Evolutionary conservation across 2,888 invertebrate species (phyloP), one percentile per base, ranked within the genome.

Genomic region (Heteromurus nitidus): DNA sequence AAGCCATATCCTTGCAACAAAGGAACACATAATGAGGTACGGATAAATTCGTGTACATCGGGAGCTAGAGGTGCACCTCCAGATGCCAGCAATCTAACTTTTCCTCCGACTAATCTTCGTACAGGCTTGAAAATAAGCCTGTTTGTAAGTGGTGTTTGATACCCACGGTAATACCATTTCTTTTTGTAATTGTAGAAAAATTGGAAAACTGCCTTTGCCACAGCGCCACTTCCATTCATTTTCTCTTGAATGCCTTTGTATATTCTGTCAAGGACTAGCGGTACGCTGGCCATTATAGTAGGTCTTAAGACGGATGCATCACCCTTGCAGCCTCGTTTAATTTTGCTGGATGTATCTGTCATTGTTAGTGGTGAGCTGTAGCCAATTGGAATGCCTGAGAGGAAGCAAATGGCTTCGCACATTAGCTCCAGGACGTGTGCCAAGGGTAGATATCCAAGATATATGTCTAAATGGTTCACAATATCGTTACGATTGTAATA

Each of bases 191-290:
- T 92, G 89, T 97, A 97, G 0, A 97, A 96, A 91, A 97, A 98
- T 89, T 95, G 93, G 91, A 99, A 99, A 85, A 99, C 90, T 0
- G 95, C 94, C 89, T 94, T 93, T 77, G 94, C 93, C 82, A 97
- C 91, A 58, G 92, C 91, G 11, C 96, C 94, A 75, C 95, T 94
- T 87, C 94, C 94, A 68, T 93, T 92, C 70, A 99, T 95, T 89
- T 96, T 97, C 88, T 98, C 98, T 88, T 96, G 96, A 83, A 99
- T 96, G 87, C 95, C 96, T 90, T 99, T 99, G 88, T 97, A 97
- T 89, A 99, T 96, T 88, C 99, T 94, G 90, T 99, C 99, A 91
- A 99, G 93, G 87, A 99, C 98, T 70, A 98, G 91, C 81, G 99
- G 99, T 58, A 99, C 99, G 65, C 97, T 94, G 2, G 98, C 97